Evolutionary conservation across 2,888 invertebrate genomes (phyloP).

Genomic region (Catocala sponsa): DNA sequence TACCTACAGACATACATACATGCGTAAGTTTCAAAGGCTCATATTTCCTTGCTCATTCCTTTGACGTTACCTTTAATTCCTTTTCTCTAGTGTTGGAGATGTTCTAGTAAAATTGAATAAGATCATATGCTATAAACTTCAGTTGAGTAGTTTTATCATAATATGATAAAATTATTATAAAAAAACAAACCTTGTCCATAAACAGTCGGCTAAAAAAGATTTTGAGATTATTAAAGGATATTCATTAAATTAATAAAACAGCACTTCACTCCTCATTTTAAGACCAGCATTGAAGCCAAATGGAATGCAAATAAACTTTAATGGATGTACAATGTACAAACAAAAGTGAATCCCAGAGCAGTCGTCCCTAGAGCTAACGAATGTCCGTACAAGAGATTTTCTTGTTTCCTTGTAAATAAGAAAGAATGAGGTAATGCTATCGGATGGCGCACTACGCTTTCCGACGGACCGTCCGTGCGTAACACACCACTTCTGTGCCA

Average conservation of each 20-base stretch:
- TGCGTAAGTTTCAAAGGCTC: too few species aligned
- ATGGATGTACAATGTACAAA: slow-evolving; percentile 36
- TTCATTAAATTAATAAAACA: slow-evolving; percentile 1
- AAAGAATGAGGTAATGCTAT: slow-evolving; percentile 61
- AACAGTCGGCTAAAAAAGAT: too few species aligned
- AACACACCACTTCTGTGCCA: slow-evolving; percentile 57
- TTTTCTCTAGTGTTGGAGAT: too few species aligned
- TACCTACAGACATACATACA: too few species aligned
- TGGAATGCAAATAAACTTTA: slow-evolving; percentile 39
- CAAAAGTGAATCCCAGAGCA: slow-evolving; percentile 35
- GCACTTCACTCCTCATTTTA: not conserved
- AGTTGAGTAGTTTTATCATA: too few species aligned
- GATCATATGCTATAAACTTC: too few species aligned
- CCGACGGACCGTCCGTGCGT: slow-evolving; percentile 59
- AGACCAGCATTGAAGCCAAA: slow-evolving; percentile 26
- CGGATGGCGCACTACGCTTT: slow-evolving; percentile 42
- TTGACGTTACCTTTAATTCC: too few species aligned
- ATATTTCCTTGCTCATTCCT: too few species aligned
- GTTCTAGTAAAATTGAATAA: too few species aligned
- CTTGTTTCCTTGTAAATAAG: slow-evolving; percentile 63
- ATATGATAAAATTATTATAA: too few species aligned
- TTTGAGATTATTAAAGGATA: too few species aligned
- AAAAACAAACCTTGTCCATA: too few species aligned
- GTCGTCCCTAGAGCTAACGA: slow-evolving; percentile 43
- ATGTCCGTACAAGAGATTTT: slow-evolving; percentile 50